Evolutionary conservation across 2,888 invertebrate genomes (phyloP), one percentile per base, ranked within the genome.

Genomic region (Catonia carolina): DNA sequence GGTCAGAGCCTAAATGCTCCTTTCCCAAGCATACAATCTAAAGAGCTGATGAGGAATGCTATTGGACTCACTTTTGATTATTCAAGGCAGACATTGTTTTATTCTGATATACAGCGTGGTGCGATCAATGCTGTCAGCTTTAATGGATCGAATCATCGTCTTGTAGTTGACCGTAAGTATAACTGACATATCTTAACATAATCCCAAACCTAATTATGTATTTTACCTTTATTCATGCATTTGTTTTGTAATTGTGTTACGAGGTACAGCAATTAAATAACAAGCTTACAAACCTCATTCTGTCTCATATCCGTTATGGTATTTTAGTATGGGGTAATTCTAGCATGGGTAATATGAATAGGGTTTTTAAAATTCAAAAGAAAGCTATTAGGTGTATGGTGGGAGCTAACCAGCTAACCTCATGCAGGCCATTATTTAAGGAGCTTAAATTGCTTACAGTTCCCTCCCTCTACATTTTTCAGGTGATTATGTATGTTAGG

Each of bases 21-120:
- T 0, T 82, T 84, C 64, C 81, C 84, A 45, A 78, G 82, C 36
- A 86, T 93, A 55, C 79, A 82, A 61, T 82, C 86, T 69, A 74
- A 80, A 60, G 83, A 84, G 4, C 73, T 81, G 66, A 85, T 93
- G 81, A 78, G 88, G 56, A 93, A 93, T 74, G 90, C 89, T 7
- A 91, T 93, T 67, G 91, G 89, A n/a, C 76, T 94, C 53, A 81
- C 89, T 1, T 90, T 84, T 72, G 87, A 89, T 74, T 89, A 85
- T 72, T 73, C 75, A 58, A 74, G 75, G 31, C 77, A 81, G 64
- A 75, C 82, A 50, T 75, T 92, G 49, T 92, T 89, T 75, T 94
- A 89, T 75, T 92, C 92, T 1, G 93, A 93, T 73, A 90, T 93
- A 61, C 89, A 91, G 70, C 78, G 85, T 68, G 90, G 89, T 56